Conservation (phyloP, 2,797 vertebrate genomes). For the Crenuchus spilurus region DNA sequence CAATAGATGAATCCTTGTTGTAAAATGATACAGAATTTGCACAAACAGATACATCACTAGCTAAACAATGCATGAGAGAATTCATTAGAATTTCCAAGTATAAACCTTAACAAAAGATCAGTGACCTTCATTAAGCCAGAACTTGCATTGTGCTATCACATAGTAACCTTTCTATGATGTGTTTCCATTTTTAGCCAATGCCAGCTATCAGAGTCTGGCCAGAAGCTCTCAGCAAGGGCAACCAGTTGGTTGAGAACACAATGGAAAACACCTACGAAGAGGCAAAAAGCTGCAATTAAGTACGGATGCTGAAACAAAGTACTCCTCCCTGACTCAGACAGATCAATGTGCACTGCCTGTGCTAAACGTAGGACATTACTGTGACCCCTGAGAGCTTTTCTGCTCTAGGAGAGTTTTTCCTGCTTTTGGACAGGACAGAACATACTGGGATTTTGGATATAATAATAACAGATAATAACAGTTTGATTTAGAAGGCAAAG, state of each 20-base stretch:
- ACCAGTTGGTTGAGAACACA: constrained; percentile 19
- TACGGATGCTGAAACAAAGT: constrained; percentile 23
- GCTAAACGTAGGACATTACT: neutral
- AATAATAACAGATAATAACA: too few relatives aligned
- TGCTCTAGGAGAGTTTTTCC: neutral
- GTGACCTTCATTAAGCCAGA: neutral
- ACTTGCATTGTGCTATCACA: neutral
- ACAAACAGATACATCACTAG: too few relatives aligned
- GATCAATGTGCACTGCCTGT: neutral
- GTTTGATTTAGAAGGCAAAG: neutral
- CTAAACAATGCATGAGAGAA: too few relatives aligned
- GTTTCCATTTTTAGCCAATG: neutral
- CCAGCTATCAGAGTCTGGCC: neutral
- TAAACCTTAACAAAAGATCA: neutral
- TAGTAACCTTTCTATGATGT: too few relatives aligned
- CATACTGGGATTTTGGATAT: neutral
- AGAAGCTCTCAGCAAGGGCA: neutral
- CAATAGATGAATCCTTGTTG: too few relatives aligned
- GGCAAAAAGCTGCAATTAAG: constrained; percentile 6
- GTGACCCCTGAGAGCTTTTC: neutral
- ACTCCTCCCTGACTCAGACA: neutral
- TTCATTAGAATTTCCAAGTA: neutral
- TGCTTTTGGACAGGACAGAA: neutral
- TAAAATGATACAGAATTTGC: too few relatives aligned
- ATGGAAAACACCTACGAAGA: constrained; percentile 19